phyloP scores from a whole-genome alignment of 2,888 invertebrate species.

The Panorpa germanica region DNA sequence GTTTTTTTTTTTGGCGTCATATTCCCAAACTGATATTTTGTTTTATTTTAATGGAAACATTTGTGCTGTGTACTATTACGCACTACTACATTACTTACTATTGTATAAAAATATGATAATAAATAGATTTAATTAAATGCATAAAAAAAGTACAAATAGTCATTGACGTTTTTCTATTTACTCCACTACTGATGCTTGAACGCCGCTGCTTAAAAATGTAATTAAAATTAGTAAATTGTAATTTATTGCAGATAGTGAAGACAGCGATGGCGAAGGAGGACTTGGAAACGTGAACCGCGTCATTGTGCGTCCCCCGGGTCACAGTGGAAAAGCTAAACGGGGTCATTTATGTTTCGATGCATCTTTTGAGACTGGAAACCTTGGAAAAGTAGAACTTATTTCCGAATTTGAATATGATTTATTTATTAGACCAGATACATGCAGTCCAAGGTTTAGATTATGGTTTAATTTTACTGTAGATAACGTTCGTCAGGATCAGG shows the following conservation, averaged over 20 bases:
- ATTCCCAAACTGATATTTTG: no score
- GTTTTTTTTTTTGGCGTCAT: no score
- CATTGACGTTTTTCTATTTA: no score
- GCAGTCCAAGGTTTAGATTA: slow-evolving; percentile 77
- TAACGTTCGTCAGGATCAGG: slow-evolving; percentile 84
- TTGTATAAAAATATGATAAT: no score
- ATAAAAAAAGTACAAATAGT: background rate
- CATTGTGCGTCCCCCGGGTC: slow-evolving; percentile 76
- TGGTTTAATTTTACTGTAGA: slow-evolving; percentile 99
- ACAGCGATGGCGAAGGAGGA: slow-evolving; percentile 85
- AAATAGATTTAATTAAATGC: no score
- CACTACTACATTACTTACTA: no score
- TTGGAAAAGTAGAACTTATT: slow-evolving; percentile 87
- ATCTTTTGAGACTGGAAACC: slow-evolving; percentile 90
- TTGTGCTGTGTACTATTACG: no score
- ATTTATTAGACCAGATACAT: slow-evolving; percentile 89
- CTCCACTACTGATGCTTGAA: no score
- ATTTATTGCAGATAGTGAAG: slow-evolving; percentile 55
- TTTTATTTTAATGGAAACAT: no score
- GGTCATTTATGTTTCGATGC: slow-evolving; percentile 96
- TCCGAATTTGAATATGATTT: slow-evolving; percentile 93
- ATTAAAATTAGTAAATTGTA: slow-evolving; percentile 9
- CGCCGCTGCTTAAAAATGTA: background rate
- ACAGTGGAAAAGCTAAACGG: slow-evolving; percentile 87
- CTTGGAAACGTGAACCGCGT: slow-evolving; percentile 79